Base-by-base conservation (phyloP, 92 coral and sea anemone species). In the Heliopora coerulea region DNA sequence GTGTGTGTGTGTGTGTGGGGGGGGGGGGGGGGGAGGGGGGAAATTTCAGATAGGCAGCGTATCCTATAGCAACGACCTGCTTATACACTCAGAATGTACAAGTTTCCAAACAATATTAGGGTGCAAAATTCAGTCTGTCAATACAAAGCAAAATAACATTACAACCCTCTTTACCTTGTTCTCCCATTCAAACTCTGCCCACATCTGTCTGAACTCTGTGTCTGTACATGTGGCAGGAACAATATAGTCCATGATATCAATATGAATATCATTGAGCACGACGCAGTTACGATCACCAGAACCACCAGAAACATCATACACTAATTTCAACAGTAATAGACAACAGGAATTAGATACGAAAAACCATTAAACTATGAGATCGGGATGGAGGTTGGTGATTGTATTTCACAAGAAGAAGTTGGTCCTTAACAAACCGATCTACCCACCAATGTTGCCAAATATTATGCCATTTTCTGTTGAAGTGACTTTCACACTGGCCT, bases 151-250 rank as follows among this genome's bases (percentile, higher is more conserved):
- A n/a, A n/a, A n/a, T n/a, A n/a, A n/a, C n/a, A n/a, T n/a, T n/a
- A n/a, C n/a, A n/a, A 52, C 30, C 25, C 25, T 8, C 0, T 37
- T 3, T 73, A 90, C 99, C 89, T 95, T 95, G 80, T 95, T 95
- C 57, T 95, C 99, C 99, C 99, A 95, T 62, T 95, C 99, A 61
- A 95, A 95, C 78, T 95, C 99, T 0, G 99, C 99, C 99, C 99
- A 95, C 99, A 95, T 95, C 49, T 90, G 99, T 77, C 99, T 90
- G 85, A 95, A 95, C 84, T 95, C 99, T 1, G 99, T 85, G 79
- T 95, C 99, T 30, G 99, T 95, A 69, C 99, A 95, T 6, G 91
- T 75, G 1, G 99, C 99, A 1, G 99, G 99, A 28, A 95, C 80
- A 72, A 95, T 95, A 87, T 95, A 95, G 63, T 95, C 99, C 99